These are phyloP conservation scores for Spodoptera exigua DNA, from an alignment of 2,888 invertebrate genomes.

Conservation along the genomic window DNA sequence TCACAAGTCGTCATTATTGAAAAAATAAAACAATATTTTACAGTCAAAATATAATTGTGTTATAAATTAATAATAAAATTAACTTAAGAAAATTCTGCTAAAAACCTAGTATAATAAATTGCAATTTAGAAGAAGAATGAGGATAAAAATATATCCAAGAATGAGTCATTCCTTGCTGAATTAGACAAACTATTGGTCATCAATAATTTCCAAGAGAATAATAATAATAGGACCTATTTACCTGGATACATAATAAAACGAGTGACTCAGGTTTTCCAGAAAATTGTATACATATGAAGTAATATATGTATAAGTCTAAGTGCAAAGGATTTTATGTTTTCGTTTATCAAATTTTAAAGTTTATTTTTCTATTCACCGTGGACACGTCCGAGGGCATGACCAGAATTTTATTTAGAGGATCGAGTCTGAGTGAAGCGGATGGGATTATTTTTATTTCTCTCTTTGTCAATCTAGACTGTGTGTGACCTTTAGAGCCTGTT, in stretches of 20 bases:
- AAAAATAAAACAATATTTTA: too few relatives aligned
- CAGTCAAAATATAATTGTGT: too few relatives aligned
- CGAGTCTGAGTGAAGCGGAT: constrained; percentile 5
- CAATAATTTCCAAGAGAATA: constrained; percentile 22
- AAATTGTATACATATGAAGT: constrained; percentile 10
- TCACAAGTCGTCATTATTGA: too few relatives aligned
- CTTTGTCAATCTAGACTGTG: constrained; percentile 28
- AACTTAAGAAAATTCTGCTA: too few relatives aligned
- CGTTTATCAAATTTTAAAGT: constrained; percentile 14
- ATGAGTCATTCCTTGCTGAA: constrained; percentile 24
- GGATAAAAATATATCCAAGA: neutral
- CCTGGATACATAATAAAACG: neutral
- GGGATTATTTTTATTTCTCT: constrained; percentile 25
- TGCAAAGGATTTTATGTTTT: constrained; percentile 18
- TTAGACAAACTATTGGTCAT: constrained; percentile 19
- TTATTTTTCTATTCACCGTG: constrained; percentile 24
- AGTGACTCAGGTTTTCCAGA: constrained; percentile 21
- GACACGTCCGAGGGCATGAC: constrained; percentile 23
- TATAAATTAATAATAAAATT: too few relatives aligned
- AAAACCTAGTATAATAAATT: too few relatives aligned
- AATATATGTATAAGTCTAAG: constrained; percentile 1
- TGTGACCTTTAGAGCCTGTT: neutral
- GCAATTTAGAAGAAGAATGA: neutral
- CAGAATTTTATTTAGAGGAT: constrained; percentile 36
- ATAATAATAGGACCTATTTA: neutral